Evolutionary conservation across 2,113 vertebrate species (phyloP).

Genomic region (Acanthisitta chloris): DNA sequence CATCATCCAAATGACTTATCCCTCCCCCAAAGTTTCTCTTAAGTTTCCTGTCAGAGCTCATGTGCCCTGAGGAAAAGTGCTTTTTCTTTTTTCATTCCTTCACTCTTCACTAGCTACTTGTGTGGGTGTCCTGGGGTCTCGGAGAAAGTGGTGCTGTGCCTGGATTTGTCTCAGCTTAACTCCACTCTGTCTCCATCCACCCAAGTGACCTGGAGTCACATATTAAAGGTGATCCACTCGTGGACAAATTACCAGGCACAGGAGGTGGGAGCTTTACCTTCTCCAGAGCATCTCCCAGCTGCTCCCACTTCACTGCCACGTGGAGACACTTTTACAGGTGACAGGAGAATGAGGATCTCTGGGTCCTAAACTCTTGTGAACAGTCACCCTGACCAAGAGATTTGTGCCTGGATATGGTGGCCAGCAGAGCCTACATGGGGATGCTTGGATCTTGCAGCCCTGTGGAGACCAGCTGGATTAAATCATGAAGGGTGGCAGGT

Average conservation of each 20-base stretch:
- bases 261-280: background rate
- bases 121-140: slow-evolving; percentile 4
- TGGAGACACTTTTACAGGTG: background rate
- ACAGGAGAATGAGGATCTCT: background rate
- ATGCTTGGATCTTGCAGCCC: background rate
- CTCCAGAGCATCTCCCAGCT: background rate
- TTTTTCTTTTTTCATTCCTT: slow-evolving; percentile 40
- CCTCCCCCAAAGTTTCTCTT: slow-evolving; percentile 39
- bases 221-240: background rate
- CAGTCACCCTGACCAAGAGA: background rate
- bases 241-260: background rate
- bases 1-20: slow-evolving; percentile 32
- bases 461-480: background rate
- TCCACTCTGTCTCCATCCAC: background rate
- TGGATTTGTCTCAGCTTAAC: background rate
- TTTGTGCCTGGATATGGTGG: background rate
- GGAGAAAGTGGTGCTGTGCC: slow-evolving; percentile 6
- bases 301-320: rapidly evolving
- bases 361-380: background rate
- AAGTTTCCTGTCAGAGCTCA: slow-evolving; percentile 47
- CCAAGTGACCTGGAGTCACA: background rate
- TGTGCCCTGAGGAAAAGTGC: slow-evolving; percentile 33
- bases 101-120: background rate
- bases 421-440: background rate
- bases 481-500: background rate